Evolutionary conservation across 2,888 invertebrate species (phyloP), one percentile per base, ranked within the genome.

Genomic region (Petrophora chlorosata): DNA sequence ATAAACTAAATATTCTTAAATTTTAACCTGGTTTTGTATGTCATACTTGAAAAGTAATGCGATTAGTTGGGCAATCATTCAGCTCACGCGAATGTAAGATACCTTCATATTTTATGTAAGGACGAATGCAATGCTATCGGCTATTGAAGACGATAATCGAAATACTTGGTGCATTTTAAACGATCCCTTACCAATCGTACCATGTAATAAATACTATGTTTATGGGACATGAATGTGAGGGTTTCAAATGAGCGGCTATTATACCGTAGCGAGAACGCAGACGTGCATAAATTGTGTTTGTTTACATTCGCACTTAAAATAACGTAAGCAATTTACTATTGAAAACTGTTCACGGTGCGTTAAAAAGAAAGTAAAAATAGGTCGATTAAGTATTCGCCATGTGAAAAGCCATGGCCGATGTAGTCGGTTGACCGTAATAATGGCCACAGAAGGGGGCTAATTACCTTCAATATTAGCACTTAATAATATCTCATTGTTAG

Each of bases 21-120:
- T 29, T 28, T 5, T 12, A 13, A 12, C 25, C 5, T 4, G 12
- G 7, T 7, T 28, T 28, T 28, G 33, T 2, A 10, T 17, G 7
- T 9, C 19, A 22, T 36, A 17, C n/a, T 22, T 8, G 5, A 35
- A 14, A 16, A 38, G 23, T 42, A 30, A 40, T 40, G 38, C 30
- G 45, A 41, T 17, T 10, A 10, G 30, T 51, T 40, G 30, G 26
- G 51, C 45, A 45, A 51, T 36, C 22, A 17, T 26, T 38, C 17
- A 36, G 25, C 26, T 45, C 13, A 7, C 39, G 49, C 23, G 38
- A 42, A 26, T 38, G 36, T 47, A 23, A 29, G 15, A 12, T 15
- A 33, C 49, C 49, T 50, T 50, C 43, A 23, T 49, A 49, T 49
- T 49, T 38, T 34, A 39, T 42, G 42, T 49, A 40, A 50, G 49